Percentiles rank a stretch among this genome's conserved stretches.
phyloP scores from a whole-genome alignment of 2,888 invertebrate genomes.

The Troides oblongomaculatus region DNA sequence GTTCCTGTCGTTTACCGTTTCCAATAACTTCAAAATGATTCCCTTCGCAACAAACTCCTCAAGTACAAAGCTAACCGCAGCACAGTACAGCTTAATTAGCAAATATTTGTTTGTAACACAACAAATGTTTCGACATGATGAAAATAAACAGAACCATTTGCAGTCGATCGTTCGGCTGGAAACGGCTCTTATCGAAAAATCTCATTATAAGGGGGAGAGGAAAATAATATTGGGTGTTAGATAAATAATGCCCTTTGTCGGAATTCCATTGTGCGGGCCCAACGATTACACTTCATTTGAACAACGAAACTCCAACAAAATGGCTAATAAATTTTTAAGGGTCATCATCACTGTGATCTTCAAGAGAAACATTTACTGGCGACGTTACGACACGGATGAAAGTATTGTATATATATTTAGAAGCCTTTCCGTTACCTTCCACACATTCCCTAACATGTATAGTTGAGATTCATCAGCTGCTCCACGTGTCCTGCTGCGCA shows the following conservation, averaged over 20 bases:
- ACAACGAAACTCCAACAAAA: conserved; percentile 5
- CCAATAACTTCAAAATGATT: no score
- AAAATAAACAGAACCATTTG: conserved; percentile 7
- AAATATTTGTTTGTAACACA: no score
- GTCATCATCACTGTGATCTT: not conserved
- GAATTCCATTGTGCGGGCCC: conserved; percentile 1
- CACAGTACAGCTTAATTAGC: no score
- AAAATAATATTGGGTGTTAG: conserved; percentile 15
- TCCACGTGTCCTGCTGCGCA: no score
- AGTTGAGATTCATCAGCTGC: no score
- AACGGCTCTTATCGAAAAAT: conserved; percentile 11
- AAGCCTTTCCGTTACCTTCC: no score
- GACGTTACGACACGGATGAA: no score
- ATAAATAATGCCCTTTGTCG: conserved; percentile 17
- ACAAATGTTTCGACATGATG: not conserved
- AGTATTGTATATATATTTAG: no score
- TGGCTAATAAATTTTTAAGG: not conserved
- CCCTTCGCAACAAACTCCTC: no score
- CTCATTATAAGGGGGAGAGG: conserved; percentile 9
- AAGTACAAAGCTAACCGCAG: no score
- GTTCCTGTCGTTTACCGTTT: no score
- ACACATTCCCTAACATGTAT: no score
- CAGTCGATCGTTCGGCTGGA: conserved; percentile 6
- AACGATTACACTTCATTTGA: conserved; percentile 13
- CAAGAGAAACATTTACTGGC: not conserved